These are phyloP conservation scores for Heliconius ethilla DNA, from an alignment of 2,888 invertebrate species.

Conservation along the genomic window DNA sequence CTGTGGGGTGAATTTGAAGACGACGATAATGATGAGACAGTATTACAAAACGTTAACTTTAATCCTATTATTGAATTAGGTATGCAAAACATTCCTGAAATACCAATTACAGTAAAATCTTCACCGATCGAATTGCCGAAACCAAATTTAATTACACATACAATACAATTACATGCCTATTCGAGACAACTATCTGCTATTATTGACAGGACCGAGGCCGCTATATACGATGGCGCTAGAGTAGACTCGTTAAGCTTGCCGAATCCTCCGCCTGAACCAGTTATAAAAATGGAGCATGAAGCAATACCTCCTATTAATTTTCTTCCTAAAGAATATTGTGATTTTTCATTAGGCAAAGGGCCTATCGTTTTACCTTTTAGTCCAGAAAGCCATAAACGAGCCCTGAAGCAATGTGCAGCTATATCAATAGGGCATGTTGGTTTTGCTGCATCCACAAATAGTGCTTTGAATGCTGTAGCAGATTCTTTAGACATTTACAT, in stretches of 20 bases:
- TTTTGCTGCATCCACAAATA: constrained; percentile 66
- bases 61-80: constrained; percentile 78
- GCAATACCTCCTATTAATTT: constrained; percentile 68
- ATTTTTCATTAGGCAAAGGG: constrained; percentile 74
- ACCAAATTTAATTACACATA: constrained; percentile 74
- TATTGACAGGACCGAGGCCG: constrained; percentile 66
- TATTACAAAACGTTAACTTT: constrained; percentile 74
- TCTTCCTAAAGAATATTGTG: constrained; percentile 70
- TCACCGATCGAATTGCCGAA: constrained; percentile 74
- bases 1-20: constrained; percentile 75
- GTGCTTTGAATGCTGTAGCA: constrained; percentile 66
- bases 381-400: constrained; percentile 74
- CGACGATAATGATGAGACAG: constrained; percentile 61
- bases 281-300: constrained; percentile 63
- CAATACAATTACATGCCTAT: constrained; percentile 72
- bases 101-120: constrained; percentile 73
- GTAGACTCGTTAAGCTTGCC: constrained; percentile 67
- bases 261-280: constrained; percentile 64
- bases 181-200: constrained; percentile 65
- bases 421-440: constrained; percentile 74
- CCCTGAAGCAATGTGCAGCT: constrained; percentile 72
- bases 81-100: constrained; percentile 78
- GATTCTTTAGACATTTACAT: constrained; percentile 72
- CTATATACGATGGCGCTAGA: constrained; percentile 64
- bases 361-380: constrained; percentile 71